phyloP scores from a whole-genome alignment of 2,113 vertebrate genomes.

The Speoplatyrhinus poulsoni region DNA sequence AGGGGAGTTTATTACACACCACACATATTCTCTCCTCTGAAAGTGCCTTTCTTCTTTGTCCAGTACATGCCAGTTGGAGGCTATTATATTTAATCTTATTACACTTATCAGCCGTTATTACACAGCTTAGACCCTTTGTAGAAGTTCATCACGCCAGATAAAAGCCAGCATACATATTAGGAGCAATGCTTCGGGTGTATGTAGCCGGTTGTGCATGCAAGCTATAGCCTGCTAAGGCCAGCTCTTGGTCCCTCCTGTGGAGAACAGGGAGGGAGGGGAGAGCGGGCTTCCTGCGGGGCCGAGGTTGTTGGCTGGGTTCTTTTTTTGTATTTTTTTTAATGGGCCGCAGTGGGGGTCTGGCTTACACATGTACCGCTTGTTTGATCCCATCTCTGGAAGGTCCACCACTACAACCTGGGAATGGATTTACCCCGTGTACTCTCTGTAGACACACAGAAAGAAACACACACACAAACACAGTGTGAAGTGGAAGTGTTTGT shows the following conservation, averaged over 20 bases:
- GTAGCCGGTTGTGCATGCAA: not conserved
- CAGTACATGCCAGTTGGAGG: constrained; percentile 13
- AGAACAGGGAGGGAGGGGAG: not conserved
- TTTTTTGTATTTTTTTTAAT: constrained; percentile 23
- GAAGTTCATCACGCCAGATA: constrained; percentile 8
- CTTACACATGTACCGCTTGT: constrained; percentile 38
- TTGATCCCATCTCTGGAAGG: constrained; percentile 39
- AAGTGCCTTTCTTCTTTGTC: constrained; percentile 18
- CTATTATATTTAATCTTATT: constrained; percentile 25
- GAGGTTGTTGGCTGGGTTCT: not conserved
- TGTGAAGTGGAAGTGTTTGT: not conserved
- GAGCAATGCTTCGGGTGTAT: not conserved
- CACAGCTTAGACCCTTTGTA: too few relatives aligned
- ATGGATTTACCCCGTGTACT: constrained; percentile 22
- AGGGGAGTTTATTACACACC: constrained; percentile 18
- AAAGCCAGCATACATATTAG: constrained; percentile 13
- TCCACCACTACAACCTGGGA: constrained; percentile 20
- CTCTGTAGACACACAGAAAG: not conserved
- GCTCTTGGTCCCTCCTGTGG: not conserved
- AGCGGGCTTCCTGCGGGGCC: not conserved
- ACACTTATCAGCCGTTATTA: constrained; percentile 22
- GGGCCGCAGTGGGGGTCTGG: constrained; percentile 44
- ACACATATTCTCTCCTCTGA: not conserved
- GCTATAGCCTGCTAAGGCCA: not conserved
- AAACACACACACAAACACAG: not conserved